Evolutionary conservation across 2,113 vertebrate genomes (phyloP).

Genomic region (Cyanoderma ruficeps): DNA sequence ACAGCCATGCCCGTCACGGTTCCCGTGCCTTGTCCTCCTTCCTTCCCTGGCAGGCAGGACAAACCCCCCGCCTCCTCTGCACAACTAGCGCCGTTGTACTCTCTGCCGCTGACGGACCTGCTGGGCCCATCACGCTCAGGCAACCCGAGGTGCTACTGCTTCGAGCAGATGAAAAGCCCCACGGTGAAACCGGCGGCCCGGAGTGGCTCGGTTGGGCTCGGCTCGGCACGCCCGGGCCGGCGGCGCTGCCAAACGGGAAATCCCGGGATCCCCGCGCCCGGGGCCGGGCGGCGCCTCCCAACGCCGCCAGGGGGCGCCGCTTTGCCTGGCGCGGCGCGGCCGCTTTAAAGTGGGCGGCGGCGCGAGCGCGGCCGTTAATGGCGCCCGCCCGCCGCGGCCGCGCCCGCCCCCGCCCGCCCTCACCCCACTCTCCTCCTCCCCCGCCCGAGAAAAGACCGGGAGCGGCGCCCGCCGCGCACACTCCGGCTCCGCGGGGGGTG

Average conservation of each 20-base stretch:
- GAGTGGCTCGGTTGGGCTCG: not conserved
- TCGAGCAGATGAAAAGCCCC: too few species aligned
- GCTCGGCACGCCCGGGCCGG: not conserved
- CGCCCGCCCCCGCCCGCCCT: too few species aligned
- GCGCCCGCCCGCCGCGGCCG: too few species aligned
- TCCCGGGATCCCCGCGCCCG: not conserved
- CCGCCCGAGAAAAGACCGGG: too few species aligned
- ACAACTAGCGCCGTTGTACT: not conserved
- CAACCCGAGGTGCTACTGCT: not conserved
- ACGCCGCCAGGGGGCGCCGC: too few species aligned
- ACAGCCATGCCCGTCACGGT: not conserved
- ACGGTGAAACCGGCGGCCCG: rapidly evolving
- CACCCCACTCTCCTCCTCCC: too few species aligned
- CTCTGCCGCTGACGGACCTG: not conserved
- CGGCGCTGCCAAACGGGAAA: not conserved
- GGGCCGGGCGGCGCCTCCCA: too few species aligned
- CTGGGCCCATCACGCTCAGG: not conserved
- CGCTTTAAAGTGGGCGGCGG: too few species aligned
- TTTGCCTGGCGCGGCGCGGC: too few species aligned
- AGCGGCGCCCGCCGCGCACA: too few species aligned
- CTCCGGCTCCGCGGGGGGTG: too few species aligned
- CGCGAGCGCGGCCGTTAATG: too few species aligned
- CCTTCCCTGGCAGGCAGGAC: not conserved
- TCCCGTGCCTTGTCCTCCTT: not conserved
- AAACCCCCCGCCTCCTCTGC: not conserved